Evolutionary conservation across 2,888 invertebrate species (phyloP).

Genomic region (Heteromyza rotundicornis): DNA sequence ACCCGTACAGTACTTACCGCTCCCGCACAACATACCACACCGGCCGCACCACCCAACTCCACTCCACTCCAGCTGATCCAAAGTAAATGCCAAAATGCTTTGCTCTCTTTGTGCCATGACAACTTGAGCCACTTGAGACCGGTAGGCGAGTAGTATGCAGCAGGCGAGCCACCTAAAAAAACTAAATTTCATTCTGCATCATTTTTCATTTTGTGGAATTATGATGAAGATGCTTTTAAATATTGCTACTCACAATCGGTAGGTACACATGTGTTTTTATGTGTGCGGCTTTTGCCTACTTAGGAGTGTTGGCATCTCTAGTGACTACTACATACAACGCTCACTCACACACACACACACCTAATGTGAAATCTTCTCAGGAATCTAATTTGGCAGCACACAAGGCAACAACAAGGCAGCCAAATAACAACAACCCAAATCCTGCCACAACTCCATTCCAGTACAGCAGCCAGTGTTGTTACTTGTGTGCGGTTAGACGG

Average conservation of each 20-base stretch:
- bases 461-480: slow-evolving; percentile 23
- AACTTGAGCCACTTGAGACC: slow-evolving; percentile 45
- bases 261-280: too few relatives aligned
- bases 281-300: too few relatives aligned
- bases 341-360: not conserved
- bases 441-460: not conserved
- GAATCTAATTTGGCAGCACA: not conserved
- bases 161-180: not conserved
- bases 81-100: slow-evolving; percentile 21
- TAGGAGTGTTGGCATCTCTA: too few relatives aligned
- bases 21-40: too few relatives aligned
- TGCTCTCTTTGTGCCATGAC: slow-evolving; percentile 41
- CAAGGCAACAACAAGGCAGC: too few relatives aligned
- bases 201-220: slow-evolving; percentile 39
- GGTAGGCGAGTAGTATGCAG: slow-evolving; percentile 44
- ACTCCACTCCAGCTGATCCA: too few relatives aligned
- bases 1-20: too few relatives aligned
- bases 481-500: too few relatives aligned
- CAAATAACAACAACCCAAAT: not conserved
- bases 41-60: too few relatives aligned
- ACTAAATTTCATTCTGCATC: slow-evolving; percentile 23
- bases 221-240: slow-evolving; percentile 45
- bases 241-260: not conserved
- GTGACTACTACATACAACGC: too few relatives aligned
- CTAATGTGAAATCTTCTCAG: not conserved